phyloP scores from a whole-genome alignment of 92 coral and sea anemone species.

The Plumapathes pennacea region DNA sequence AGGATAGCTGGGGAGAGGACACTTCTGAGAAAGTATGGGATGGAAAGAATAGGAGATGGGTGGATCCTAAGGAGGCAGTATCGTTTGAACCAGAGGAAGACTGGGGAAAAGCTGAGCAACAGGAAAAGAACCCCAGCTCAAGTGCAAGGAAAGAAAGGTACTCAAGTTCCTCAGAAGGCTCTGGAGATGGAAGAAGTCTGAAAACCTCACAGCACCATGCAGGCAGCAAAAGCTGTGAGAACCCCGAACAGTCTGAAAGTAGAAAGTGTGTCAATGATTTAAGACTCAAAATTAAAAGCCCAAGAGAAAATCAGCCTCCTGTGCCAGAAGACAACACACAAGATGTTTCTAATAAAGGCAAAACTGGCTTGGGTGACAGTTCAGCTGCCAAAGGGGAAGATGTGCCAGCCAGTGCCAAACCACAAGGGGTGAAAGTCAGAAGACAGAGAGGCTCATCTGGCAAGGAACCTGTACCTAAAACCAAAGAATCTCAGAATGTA shows the following conservation, averaged over 20 bases:
- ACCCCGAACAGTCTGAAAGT: too few species aligned
- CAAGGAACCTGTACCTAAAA: neutral
- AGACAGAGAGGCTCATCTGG: neutral
- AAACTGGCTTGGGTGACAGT: neutral
- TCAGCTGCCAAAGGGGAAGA: too few species aligned
- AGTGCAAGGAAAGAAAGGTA: neutral
- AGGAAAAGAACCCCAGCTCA: neutral
- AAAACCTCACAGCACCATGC: too few species aligned
- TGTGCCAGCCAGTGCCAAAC: too few species aligned
- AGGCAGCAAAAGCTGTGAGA: too few species aligned
- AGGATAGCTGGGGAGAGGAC: too few species aligned
- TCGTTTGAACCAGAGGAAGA: neutral
- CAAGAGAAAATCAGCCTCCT: too few species aligned
- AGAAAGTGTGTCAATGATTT: too few species aligned
- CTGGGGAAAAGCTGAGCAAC: neutral
- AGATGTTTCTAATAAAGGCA: neutral
- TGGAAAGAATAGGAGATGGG: neutral
- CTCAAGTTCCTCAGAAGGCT: slow-evolving; percentile 5
- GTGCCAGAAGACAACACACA: too few species aligned
- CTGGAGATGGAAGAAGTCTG: slow-evolving; percentile 4
- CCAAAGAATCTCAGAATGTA: neutral
- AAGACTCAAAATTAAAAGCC: too few species aligned
- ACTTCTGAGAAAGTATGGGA: neutral
- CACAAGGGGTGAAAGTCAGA: too few species aligned
- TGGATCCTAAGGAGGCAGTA: neutral